A percentile compares a stretch with the other conserved stretches of the same genome.
Conservation (phyloP, 2,888 invertebrate genomes). For the Epirrhoe alternata region DNA sequence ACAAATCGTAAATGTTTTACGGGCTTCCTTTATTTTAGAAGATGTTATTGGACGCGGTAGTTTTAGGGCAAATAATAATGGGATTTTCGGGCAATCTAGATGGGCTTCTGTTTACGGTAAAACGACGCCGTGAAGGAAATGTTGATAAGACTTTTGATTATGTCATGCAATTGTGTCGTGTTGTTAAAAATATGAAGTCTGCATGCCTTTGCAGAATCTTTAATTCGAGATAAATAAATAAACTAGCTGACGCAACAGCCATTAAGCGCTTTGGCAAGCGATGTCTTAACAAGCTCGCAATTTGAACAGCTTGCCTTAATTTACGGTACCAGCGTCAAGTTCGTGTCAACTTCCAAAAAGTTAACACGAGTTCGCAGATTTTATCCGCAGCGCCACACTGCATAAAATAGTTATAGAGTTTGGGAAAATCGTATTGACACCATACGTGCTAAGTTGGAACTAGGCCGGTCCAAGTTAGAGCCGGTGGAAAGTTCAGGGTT, state of each 20-base stretch:
- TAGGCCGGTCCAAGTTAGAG: constrained; percentile 42
- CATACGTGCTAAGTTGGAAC: constrained; percentile 42
- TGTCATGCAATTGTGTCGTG: no score
- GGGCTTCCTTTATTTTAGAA: constrained; percentile 45
- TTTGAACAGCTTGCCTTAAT: constrained; percentile 22
- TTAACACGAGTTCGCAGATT: constrained; percentile 41
- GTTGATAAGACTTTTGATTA: neutral
- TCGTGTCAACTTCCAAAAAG: constrained; percentile 32
- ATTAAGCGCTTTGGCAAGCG: neutral
- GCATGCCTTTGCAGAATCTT: neutral
- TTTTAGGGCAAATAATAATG: constrained; percentile 39
- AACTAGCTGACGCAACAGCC: neutral
- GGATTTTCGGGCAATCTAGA: constrained; percentile 7
- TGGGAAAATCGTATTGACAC: constrained; percentile 61
- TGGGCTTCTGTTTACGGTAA: constrained; percentile 10
- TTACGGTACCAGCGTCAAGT: constrained; percentile 22
- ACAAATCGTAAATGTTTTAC: constrained; percentile 68
- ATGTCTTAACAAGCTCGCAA: constrained; percentile 11
- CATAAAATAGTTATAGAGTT: constrained; percentile 57
- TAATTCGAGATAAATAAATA: neutral
- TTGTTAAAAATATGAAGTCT: neutral
- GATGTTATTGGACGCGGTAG: constrained; percentile 35
- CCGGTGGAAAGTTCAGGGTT: constrained; percentile 22
- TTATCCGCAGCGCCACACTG: constrained; percentile 45
- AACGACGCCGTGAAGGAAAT: neutral